Base-by-base conservation (phyloP, 37 sponge, comb jelly and placozoan species). In the Diacarnus erythraeanus region DNA sequence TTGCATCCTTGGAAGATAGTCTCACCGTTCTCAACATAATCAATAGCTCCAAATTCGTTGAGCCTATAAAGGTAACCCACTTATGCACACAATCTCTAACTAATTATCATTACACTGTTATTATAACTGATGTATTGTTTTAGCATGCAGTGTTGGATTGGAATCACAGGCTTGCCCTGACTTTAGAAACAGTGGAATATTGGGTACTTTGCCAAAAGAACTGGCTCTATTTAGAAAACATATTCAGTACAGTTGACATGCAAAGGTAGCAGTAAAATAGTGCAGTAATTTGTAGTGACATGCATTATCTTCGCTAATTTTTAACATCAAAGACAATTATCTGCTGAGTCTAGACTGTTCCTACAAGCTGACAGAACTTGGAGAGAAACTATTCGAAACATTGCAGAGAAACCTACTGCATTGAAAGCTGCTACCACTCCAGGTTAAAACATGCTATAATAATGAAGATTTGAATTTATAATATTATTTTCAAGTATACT, bases 201-300 rank as follows among this genome's bases (percentile, higher is more conserved):
- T 93, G 94, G 94, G 65, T 86, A 22, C 73, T 71, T 20, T 93
- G 90, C 60, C 94, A 93, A 80, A 89, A 80, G 72, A 89, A 85
- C 67, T 93, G 94, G 94, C 69, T 84, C 56, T 89, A 89, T 59
- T 57, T 93, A 30, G 94, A 93, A 67, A 82, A 72, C 38, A 93
- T 93, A 10, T 89, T 93, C 60, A 51, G 89, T 57, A 74, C 86
- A 61, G 44, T 80, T 31, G 94, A 93, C 27, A 85, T 93, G 26
- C 89, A 80, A 8, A 80, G 80, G 88, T 75, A 74, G 79, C 33
- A 3, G 30, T 5, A 44, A 44, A 27, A 5, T 42, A 25, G 9
- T 60, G 20, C 44, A 22, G 76, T 82, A 21, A 5, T 29, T 6
- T 59, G 23, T 44, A 25, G 27, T 9, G 6, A 80, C 5, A 20